Conservation (phyloP, 2,888 invertebrate species). For the Dynastes hyllus region DNA sequence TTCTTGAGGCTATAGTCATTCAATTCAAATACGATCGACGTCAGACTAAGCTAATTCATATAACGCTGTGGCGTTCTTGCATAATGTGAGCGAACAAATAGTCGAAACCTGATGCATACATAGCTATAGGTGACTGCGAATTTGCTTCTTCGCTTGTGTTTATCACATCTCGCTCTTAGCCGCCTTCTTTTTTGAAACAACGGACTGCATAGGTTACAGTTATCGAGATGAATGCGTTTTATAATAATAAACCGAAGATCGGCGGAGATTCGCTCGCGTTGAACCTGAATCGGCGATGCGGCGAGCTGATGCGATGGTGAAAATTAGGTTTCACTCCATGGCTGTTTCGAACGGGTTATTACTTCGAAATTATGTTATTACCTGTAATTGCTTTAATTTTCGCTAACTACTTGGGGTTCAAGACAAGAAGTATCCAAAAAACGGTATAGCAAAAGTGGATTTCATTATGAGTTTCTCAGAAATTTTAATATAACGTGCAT, state of each 20-base stretch:
- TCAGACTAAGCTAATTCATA: neutral
- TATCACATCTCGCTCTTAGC: neutral
- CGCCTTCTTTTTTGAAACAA: constrained; percentile 27
- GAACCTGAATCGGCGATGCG: neutral
- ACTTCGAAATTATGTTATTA: neutral
- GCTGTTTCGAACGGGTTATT: neutral
- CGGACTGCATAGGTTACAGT: constrained; percentile 37
- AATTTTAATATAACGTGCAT: no score
- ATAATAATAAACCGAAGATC: neutral
- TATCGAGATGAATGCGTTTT: constrained; percentile 37
- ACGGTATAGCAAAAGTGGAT: no score
- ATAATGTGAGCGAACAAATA: constrained; percentile 1
- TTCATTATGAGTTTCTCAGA: no score
- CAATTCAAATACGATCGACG: neutral
- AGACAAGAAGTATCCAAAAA: no score
- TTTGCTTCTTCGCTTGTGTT: constrained; percentile 10
- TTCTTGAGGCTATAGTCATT: neutral
- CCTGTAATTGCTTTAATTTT: no score
- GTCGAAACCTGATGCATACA: neutral
- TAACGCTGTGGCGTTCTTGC: constrained; percentile 7
- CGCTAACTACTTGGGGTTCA: no score
- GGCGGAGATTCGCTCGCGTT: neutral
- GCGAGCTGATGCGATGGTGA: no score
- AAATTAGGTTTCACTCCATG: no score
- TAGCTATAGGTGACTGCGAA: no score